Base-by-base conservation (phyloP, 2,888 invertebrate genomes). In the Periphyllus acericola region DNA sequence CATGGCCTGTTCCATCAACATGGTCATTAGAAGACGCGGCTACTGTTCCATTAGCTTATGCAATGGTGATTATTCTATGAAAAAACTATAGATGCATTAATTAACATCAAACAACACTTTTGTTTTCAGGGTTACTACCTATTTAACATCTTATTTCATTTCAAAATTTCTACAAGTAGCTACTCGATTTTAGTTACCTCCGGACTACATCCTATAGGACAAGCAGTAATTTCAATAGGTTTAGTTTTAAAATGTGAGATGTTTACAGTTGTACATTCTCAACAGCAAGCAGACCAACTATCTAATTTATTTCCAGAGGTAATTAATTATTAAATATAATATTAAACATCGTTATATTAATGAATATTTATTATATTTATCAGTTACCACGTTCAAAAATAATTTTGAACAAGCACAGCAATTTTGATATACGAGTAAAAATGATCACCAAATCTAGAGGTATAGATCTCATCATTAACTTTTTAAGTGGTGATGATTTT, bases 21-120 rank as follows among this genome's bases (percentile, higher is more conserved):
- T 95, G 95, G 95, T 92, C 92, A 0, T 90, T 94, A 89, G 93
- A 94, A 90, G 94, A 95, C 36, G 95, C 94, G 6, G 93, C 94
- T 0, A 94, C 94, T 0, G 92, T 95, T 2, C 95, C 95, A 0
- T 93, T 93, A 46, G 3, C 78, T 3, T 87, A 87, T 46, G 36
- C 78, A 11, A 40, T 80, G 29, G 87, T 68, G n/a, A n/a, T n/a
- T n/a, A n/a, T n/a, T n/a, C n/a, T n/a, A n/a, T n/a, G n/a, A n/a
- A n/a, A n/a, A n/a, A n/a, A n/a, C n/a, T n/a, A n/a, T n/a, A n/a
- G n/a, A n/a, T n/a, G n/a, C n/a, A n/a, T n/a, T n/a, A n/a, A n/a
- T n/a, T n/a, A n/a, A n/a, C n/a, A n/a, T n/a, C n/a, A n/a, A n/a
- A n/a, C n/a, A n/a, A n/a, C n/a, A n/a, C n/a, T n/a, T n/a, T n/a